These are phyloP conservation scores for Podotricha telesiphe DNA, from an alignment of 2,888 invertebrate genomes.

Conservation along the genomic window DNA sequence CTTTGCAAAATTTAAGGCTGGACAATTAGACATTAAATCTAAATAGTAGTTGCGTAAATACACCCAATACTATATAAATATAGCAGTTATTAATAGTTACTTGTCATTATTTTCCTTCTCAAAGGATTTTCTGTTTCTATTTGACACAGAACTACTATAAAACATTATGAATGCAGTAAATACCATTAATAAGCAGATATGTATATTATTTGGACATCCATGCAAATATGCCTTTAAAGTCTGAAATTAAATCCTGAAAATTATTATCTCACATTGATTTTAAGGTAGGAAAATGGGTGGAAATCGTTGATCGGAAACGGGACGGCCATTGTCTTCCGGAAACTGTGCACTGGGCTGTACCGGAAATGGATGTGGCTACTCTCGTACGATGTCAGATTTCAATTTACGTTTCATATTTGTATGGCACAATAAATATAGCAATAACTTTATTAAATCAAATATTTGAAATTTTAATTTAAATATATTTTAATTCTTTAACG, in stretches of 20 bases:
- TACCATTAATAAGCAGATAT: not conserved
- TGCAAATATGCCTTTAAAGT: not conserved
- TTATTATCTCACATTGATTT: slow-evolving; percentile 38
- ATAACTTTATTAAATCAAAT: not conserved
- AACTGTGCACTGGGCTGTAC: slow-evolving; percentile 67
- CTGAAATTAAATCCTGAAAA: slow-evolving; percentile 21
- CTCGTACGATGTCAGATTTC: slow-evolving; percentile 29
- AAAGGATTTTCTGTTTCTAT: no score
- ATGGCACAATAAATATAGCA: not conserved
- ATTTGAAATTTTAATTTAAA: not conserved
- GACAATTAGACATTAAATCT: no score
- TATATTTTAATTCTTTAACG: not conserved
- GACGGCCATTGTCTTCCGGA: slow-evolving; percentile 79
- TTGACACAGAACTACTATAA: no score
- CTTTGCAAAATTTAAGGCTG: no score
- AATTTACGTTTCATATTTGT: slow-evolving; percentile 33
- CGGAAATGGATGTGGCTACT: slow-evolving; percentile 69
- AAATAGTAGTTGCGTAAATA: not conserved
- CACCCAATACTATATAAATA: no score
- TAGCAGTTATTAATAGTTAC: no score
- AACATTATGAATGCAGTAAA: not conserved
- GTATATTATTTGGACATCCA: not conserved
- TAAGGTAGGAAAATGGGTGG: slow-evolving; percentile 55
- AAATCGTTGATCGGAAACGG: slow-evolving; percentile 73
- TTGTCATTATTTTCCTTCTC: no score